Conservation (phyloP, 2,113 vertebrate species). For the Gymnobelideus leadbeateri region DNA sequence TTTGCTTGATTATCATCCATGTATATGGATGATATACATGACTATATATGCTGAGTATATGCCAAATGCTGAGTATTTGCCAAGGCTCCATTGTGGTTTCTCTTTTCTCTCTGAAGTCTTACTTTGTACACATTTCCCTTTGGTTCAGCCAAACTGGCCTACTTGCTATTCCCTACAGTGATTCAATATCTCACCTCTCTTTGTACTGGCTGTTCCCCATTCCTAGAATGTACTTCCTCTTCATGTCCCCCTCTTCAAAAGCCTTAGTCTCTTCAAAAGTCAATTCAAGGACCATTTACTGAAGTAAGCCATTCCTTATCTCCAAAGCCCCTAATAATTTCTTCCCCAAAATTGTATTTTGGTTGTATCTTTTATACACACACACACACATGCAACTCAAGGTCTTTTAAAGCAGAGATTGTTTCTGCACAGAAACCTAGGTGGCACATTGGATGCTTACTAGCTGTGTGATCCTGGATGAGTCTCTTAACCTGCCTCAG, state of each 20-base stretch:
- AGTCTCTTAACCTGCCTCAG: not conserved
- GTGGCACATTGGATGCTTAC: not conserved
- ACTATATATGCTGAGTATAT: too few relatives aligned
- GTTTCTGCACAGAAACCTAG: not conserved
- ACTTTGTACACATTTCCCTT: not conserved
- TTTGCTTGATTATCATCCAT: too few relatives aligned
- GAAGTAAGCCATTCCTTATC: not conserved
- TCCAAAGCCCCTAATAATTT: not conserved
- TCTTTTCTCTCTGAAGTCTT: not conserved
- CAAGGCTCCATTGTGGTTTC: not conserved
- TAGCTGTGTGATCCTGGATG: not conserved
- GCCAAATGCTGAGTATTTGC: not conserved
- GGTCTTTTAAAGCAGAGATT: not conserved
- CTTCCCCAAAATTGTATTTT: not conserved
- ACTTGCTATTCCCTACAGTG: not conserved
- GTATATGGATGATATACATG: too few relatives aligned
- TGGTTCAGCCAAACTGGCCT: not conserved
- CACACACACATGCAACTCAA: not conserved
- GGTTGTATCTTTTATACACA: not conserved
- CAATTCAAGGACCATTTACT: not conserved
- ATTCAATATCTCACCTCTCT: not conserved
- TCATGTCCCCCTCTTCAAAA: not conserved
- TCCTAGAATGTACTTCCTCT: not conserved
- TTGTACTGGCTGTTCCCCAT: not conserved
- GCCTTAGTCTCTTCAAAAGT: not conserved